phyloP scores from a whole-genome alignment of 2,888 invertebrate species.

The Sclerodermus sp. region DNA sequence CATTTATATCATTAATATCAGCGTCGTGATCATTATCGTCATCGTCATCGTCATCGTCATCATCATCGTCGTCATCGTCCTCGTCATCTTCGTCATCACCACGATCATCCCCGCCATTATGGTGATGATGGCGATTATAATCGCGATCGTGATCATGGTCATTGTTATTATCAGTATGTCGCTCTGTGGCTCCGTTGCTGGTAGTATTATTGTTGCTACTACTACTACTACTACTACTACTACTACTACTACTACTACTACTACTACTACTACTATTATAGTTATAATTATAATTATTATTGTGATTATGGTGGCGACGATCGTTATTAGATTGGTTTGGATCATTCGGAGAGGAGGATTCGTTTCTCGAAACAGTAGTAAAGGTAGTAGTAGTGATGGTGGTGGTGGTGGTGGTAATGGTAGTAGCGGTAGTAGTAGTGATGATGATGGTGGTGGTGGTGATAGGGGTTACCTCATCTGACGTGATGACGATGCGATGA shows the following conservation, averaged over 20 bases:
- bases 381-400: no score
- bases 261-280: slow-evolving; percentile 22
- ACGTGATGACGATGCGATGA: slow-evolving; percentile 1
- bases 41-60: slow-evolving; percentile 24
- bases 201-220: slow-evolving; percentile 2
- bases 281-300: slow-evolving; percentile 11
- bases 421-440: no score
- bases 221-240: slow-evolving; percentile 1
- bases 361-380: no score
- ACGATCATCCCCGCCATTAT: slow-evolving; percentile 42
- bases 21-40: slow-evolving; percentile 64
- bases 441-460: slow-evolving; percentile 19
- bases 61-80: slow-evolving; percentile 58
- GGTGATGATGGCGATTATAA: slow-evolving; percentile 63
- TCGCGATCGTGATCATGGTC: slow-evolving; percentile 59
- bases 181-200: slow-evolving; percentile 11
- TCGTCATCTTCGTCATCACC: slow-evolving; percentile 60
- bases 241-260: slow-evolving; percentile 36
- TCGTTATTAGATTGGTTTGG: slow-evolving; percentile 1
- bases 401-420: slow-evolving; percentile 19
- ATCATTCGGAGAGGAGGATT: no score
- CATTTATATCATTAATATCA: slow-evolving; percentile 40
- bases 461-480: slow-evolving; percentile 41
- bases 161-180: no score
- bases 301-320: slow-evolving; percentile 12